These are phyloP conservation scores for Pissodes strobi DNA, from an alignment of 1,140 invertebrate genomes.

Conservation along the genomic window DNA sequence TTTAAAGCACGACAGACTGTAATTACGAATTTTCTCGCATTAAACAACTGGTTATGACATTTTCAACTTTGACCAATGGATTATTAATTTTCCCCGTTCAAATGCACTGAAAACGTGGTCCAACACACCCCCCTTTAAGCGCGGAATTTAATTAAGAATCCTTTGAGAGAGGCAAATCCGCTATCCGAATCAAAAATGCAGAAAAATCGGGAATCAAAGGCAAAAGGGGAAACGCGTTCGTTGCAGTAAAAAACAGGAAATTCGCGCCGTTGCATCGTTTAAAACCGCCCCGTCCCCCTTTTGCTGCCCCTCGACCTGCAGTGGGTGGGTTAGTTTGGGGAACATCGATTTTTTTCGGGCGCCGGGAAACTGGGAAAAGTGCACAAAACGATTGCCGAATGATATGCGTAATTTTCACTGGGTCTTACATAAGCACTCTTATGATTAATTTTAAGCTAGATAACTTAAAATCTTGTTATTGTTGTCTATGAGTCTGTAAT, in stretches of 20 bases:
- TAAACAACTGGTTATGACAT: no score
- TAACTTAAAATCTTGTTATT: no score
- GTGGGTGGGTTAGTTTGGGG: background rate
- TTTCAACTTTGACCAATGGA: no score
- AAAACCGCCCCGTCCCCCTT: conserved; percentile 3
- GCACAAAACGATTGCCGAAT: background rate
- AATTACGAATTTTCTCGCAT: no score
- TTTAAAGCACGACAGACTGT: no score
- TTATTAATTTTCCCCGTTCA: no score
- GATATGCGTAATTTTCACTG: background rate
- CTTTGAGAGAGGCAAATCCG: background rate
- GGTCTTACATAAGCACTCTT: no score
- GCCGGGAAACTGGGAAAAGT: background rate
- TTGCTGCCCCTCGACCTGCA: background rate
- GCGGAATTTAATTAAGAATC: conserved; percentile 3
- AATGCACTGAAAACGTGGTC: no score
- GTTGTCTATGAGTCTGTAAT: no score
- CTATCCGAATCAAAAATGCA: conserved; percentile 8
- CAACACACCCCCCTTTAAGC: background rate
- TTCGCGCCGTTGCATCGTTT: conserved; percentile 15
- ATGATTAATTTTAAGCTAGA: no score
- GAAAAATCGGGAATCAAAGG: conserved; percentile 13
- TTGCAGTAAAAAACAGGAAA: conserved; percentile 13
- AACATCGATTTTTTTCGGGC: conserved; percentile 2
- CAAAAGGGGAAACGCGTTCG: background rate